phyloP scores from a whole-genome alignment of 2,888 invertebrate genomes.

The Listrodromus nycthemerus region DNA sequence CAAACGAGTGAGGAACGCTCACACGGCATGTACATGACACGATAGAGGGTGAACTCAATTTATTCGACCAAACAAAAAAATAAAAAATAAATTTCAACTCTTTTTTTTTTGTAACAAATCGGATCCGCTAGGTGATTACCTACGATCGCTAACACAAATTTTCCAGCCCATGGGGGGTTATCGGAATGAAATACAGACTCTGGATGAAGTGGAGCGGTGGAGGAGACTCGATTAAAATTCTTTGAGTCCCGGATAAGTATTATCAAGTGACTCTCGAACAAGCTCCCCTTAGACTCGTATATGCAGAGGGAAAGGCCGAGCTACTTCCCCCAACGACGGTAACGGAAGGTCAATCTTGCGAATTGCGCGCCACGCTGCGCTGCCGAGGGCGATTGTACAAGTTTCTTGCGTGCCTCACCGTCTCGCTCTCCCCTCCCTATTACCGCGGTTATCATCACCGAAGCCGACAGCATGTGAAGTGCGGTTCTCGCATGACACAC shows the following conservation, averaged over 20 bases:
- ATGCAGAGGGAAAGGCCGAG: background rate
- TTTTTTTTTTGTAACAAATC: background rate
- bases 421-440: constrained; percentile 43
- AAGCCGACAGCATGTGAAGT: background rate
- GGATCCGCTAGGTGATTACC: background rate
- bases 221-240: constrained; percentile 16
- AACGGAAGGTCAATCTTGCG: constrained; percentile 54
- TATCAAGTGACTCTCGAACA: background rate
- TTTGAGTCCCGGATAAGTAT: background rate
- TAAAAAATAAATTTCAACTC: background rate
- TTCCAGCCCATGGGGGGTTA: background rate
- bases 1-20: constrained; percentile 27
- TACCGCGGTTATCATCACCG: constrained; percentile 12
- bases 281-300: background rate
- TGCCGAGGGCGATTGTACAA: constrained; percentile 38
- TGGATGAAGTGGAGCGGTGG: background rate
- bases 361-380: constrained; percentile 39
- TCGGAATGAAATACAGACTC: background rate
- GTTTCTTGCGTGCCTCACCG: constrained; percentile 59
- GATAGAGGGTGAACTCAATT: constrained; percentile 25
- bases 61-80: background rate
- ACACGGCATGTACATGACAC: background rate
- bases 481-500: constrained; percentile 67
- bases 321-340: background rate
- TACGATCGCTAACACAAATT: background rate